Evolutionary conservation across 2,113 vertebrate genomes (phyloP), one percentile per base, ranked within the genome.

Genomic region (Tringa solitaria): DNA sequence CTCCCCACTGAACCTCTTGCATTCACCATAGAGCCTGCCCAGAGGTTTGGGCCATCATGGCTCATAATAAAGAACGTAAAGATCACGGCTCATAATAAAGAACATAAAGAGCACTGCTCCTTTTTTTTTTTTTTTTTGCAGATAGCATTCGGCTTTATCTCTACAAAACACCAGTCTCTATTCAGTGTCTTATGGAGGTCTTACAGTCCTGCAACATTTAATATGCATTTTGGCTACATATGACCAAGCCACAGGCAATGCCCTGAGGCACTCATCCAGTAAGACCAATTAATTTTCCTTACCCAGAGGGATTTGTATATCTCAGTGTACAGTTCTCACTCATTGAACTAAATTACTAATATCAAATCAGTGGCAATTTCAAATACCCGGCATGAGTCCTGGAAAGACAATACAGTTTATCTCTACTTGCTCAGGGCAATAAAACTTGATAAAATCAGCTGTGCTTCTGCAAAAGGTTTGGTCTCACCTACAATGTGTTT

Each of bases 211-310:
- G 48, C 67, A 83, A 50, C 45, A 41, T 13, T 90, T 61, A 12
- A 5, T 73, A 35, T 70, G 14, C 26, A 76, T 96, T 93, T 95
- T 77, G 68, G 61, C 74, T 91, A 91, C 90, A 95, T 93, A 68
- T n/a, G 57, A 87, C 46, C 35, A 93, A 63, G 65, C 64, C 80
- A 53, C 30, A 86, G 65, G 61, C 84, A 69, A 33, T 84, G 68
- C 68, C 67, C 75, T 65, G 19, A 82, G 65, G 82, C 60, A 53
- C 10, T 70, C 37, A 85, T 76, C 63, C 81, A 89, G n/a, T 46
- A 74, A 87, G 33, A 75, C 75, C 28, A 70, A 91, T 95, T 86
- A 78, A 93, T 93, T 96, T 91, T 84, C 51, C 22, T 2, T 84
- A 61, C 37, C 8, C 41, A 32, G 46, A 30, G 37, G 3, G 24